Evolutionary conservation across 2,113 vertebrate species (phyloP).

Genomic region (Chelonoidis abingdonii): DNA sequence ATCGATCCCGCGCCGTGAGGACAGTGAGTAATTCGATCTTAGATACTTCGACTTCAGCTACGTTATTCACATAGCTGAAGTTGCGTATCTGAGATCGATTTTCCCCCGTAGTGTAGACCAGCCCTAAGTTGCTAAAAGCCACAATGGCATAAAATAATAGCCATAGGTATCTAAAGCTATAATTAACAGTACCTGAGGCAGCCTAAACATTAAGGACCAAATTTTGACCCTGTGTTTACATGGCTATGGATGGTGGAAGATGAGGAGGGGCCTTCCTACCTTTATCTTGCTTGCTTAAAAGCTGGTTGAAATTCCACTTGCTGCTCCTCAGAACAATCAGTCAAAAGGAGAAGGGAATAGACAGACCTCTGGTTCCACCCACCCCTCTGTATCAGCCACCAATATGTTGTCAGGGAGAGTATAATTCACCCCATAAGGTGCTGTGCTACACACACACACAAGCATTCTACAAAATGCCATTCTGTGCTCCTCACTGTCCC

Average conservation of each 20-base stretch:
- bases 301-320: constrained; percentile 12
- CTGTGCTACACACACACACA: not conserved
- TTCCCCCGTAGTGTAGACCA: too few relatives aligned
- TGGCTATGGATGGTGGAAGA: not conserved
- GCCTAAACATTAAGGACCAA: constrained; percentile 25
- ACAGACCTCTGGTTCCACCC: not conserved
- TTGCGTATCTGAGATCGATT: too few relatives aligned
- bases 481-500: not conserved
- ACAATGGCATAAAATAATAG: constrained; percentile 35
- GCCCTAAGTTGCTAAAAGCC: constrained; percentile 17
- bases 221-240: constrained; percentile 28
- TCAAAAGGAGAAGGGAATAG: not conserved
- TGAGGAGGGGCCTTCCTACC: not conserved
- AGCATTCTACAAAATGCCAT: not conserved
- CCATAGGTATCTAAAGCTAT: not conserved
- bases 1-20: too few relatives aligned
- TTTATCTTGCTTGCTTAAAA: not conserved
- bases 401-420: not conserved
- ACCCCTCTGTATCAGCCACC: not conserved
- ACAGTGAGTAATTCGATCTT: too few relatives aligned
- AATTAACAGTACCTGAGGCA: not conserved
- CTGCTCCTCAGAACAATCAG: not conserved
- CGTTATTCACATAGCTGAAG: too few relatives aligned
- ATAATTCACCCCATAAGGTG: not conserved
- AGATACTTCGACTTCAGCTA: too few relatives aligned